These are phyloP conservation scores for Cisticola juncidis DNA, from an alignment of 2,113 vertebrate species.

Conservation along the genomic window DNA sequence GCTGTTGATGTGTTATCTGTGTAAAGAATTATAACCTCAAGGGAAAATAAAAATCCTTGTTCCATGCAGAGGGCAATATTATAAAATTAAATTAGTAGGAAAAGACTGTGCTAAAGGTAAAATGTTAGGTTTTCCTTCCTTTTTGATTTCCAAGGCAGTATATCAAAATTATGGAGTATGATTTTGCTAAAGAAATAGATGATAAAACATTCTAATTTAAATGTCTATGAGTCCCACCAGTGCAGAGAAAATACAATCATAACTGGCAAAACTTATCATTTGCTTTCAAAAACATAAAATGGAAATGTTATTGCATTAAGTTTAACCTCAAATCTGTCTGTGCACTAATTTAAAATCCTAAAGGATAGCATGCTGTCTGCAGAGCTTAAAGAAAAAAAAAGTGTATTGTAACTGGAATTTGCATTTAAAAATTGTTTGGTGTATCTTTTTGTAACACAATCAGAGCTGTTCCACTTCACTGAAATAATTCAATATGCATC, in stretches of 20 bases:
- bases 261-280: neutral
- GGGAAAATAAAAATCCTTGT: neutral
- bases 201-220: neutral
- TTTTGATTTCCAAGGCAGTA: neutral
- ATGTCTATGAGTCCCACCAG: neutral
- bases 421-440: neutral
- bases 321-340: neutral
- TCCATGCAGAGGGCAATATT: neutral
- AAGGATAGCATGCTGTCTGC: neutral
- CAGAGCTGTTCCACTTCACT: neutral
- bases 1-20: neutral
- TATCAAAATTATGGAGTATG: neutral
- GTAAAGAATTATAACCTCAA: neutral
- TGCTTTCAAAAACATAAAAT: neutral
- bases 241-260: neutral
- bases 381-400: neutral
- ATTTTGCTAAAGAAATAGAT: neutral
- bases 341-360: slow-evolving; percentile 11
- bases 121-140: neutral
- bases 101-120: neutral
- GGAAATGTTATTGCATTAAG: neutral
- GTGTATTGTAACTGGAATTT: neutral
- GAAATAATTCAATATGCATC: neutral
- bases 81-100: neutral
- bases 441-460: neutral